These are phyloP conservation scores for Poecilia picta DNA, from an alignment of 2,797 vertebrate species.

Conservation along the genomic window DNA sequence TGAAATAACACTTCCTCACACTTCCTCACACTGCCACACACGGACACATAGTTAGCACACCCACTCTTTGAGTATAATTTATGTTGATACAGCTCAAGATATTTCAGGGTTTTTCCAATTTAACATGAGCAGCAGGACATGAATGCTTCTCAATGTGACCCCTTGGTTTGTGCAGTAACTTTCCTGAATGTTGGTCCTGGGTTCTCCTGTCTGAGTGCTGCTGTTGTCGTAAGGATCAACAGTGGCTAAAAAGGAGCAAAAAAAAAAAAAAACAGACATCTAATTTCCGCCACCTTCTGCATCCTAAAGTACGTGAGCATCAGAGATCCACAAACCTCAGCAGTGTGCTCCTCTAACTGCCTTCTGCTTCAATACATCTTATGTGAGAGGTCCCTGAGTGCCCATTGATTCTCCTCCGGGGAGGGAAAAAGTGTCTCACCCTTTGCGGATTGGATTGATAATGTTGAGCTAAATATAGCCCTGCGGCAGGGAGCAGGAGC, in stretches of 20 bases:
- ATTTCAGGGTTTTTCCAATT: conserved; percentile 52
- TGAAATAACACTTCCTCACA: conserved; percentile 8
- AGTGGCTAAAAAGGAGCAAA: conserved; percentile 46
- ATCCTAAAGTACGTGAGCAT: conserved; percentile 31
- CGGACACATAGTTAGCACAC: conserved; percentile 14
- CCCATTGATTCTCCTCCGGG: conserved; percentile 67
- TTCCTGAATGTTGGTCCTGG: conserved; percentile 52
- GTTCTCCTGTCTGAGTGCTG: conserved; percentile 43
- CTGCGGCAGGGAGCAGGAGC: conserved; percentile 71
- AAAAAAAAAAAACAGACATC: conserved; percentile 43
- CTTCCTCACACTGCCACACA: conserved; percentile 10
- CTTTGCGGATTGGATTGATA: conserved; percentile 77
- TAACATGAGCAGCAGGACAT: conserved; percentile 43
- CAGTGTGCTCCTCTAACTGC: conserved; percentile 34
- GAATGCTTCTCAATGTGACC: conserved; percentile 70
- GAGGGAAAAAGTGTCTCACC: conserved; percentile 74
- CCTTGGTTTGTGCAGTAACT: conserved; percentile 37
- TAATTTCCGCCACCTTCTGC: conserved; percentile 23
- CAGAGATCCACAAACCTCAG: conserved; percentile 43
- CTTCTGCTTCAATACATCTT: conserved; percentile 40
- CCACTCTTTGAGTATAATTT: conserved; percentile 28
- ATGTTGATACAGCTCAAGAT: conserved; percentile 36
- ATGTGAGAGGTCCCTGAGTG: conserved; percentile 55
- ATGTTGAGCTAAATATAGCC: conserved; percentile 79
- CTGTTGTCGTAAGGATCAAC: conserved; percentile 49